phyloP scores from a whole-genome alignment of 2,888 invertebrate genomes.

The Macaria notata region DNA sequence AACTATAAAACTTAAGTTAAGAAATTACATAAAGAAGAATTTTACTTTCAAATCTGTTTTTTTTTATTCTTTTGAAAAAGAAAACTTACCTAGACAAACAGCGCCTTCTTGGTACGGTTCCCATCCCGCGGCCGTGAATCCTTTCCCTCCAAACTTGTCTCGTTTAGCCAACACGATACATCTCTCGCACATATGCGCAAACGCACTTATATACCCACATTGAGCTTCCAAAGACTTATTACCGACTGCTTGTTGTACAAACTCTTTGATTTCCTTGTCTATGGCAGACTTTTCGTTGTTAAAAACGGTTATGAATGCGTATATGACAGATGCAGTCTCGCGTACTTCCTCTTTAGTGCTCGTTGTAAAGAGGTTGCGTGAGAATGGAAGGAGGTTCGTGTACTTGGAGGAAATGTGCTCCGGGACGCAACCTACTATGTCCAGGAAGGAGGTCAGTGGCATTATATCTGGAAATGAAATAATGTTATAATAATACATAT shows the following conservation, averaged over 20 bases:
- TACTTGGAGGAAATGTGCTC: constrained; percentile 85
- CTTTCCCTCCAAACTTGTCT: constrained; percentile 69
- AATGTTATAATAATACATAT: neutral
- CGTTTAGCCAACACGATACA: constrained; percentile 79
- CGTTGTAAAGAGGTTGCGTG: constrained; percentile 84
- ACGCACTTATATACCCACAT: constrained; percentile 89
- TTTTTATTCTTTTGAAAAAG: too few species aligned
- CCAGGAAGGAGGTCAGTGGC: constrained; percentile 89
- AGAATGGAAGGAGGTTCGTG: constrained; percentile 84
- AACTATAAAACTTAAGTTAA: too few species aligned
- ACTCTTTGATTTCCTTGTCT: constrained; percentile 77
- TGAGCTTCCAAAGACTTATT: constrained; percentile 87
- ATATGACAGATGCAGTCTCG: constrained; percentile 87
- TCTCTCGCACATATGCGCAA: constrained; percentile 87
- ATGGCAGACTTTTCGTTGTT: constrained; percentile 77
- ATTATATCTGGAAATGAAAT: constrained; percentile 76
- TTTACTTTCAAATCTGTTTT: too few species aligned
- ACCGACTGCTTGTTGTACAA: constrained; percentile 74
- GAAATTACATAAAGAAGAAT: too few species aligned
- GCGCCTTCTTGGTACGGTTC: constrained; percentile 82
- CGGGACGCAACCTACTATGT: constrained; percentile 92
- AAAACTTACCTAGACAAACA: constrained; percentile 81
- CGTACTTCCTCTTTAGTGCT: constrained; percentile 89
- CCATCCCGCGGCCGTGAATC: constrained; percentile 77
- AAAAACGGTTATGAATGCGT: constrained; percentile 86